phyloP scores from a whole-genome alignment of 2,113 vertebrate species.

The Trachemys scripta region DNA sequence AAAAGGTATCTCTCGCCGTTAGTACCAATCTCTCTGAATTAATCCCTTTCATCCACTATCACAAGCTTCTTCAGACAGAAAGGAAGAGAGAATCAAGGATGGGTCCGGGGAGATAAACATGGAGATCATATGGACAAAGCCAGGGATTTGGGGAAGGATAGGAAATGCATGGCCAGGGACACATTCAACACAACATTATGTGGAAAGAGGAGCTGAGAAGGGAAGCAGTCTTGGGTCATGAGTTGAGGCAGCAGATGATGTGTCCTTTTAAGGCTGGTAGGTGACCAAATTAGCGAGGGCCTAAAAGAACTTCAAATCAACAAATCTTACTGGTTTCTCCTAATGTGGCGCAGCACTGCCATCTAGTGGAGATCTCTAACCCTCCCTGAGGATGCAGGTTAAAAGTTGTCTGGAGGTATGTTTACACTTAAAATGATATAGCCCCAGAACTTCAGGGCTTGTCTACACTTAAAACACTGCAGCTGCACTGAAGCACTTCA shows the following conservation, averaged over 20 bases:
- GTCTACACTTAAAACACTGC: not conserved
- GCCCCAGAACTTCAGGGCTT: not conserved
- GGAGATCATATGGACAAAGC: not conserved
- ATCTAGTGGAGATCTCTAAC: constrained; percentile 66
- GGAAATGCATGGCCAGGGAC: not conserved
- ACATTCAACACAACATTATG: not conserved
- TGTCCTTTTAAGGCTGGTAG: not conserved
- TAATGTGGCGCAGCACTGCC: constrained; percentile 65
- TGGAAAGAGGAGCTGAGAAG: not conserved
- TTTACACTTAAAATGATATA: not conserved
- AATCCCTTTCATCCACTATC: not conserved
- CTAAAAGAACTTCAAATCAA: constrained; percentile 1
- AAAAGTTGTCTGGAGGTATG: not conserved
- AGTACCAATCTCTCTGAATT: not conserved
- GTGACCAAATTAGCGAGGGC: not conserved
- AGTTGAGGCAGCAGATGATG: constrained; percentile 12
- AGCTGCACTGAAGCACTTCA: not conserved
- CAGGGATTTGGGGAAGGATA: not conserved
- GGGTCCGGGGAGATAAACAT: not conserved
- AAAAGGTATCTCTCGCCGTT: not conserved
- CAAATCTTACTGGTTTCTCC: not conserved
- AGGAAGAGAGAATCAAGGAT: not conserved
- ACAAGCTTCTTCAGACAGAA: not conserved
- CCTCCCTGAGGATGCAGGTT: not conserved
- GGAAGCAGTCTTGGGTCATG: not conserved